Evolutionary conservation across 2,888 invertebrate species (phyloP).

Genomic region (Noctua janthe): DNA sequence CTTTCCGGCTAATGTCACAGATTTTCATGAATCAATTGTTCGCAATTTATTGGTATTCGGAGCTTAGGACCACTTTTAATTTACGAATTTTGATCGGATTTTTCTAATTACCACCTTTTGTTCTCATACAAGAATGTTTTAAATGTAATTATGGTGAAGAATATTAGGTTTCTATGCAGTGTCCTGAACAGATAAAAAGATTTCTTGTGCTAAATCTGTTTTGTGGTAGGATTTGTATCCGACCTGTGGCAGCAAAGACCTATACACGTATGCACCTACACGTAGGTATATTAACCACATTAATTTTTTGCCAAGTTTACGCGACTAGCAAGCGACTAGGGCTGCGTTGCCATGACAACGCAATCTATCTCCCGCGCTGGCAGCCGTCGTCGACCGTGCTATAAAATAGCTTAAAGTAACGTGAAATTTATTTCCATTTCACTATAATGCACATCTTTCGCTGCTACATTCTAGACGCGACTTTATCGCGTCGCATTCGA

Average conservation of each 20-base stretch:
- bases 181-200: neutral
- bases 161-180: neutral
- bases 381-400: constrained; percentile 62
- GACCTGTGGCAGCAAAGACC: neutral
- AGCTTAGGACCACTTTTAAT: constrained; percentile 73
- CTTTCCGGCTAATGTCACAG: constrained; percentile 86
- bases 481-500: constrained; percentile 66
- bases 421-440: constrained; percentile 82
- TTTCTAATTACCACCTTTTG: constrained; percentile 60
- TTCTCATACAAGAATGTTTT: neutral
- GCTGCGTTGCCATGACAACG: constrained; percentile 70
- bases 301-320: constrained; percentile 47
- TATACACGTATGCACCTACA: neutral
- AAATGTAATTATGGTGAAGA: neutral
- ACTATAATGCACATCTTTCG: constrained; percentile 73
- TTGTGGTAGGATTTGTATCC: neutral
- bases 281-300: constrained; percentile 24
- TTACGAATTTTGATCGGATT: constrained; percentile 74
- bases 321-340: constrained; percentile 26
- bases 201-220: neutral
- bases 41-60: constrained; percentile 73
- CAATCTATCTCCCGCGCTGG: constrained; percentile 72
- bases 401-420: constrained; percentile 77
- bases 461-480: constrained; percentile 62
- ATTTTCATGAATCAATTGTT: constrained; percentile 84